Evolutionary conservation across 1,140 invertebrate genomes (phyloP), one percentile per base, ranked within the genome.

Genomic region (Pomacea maculata): DNA sequence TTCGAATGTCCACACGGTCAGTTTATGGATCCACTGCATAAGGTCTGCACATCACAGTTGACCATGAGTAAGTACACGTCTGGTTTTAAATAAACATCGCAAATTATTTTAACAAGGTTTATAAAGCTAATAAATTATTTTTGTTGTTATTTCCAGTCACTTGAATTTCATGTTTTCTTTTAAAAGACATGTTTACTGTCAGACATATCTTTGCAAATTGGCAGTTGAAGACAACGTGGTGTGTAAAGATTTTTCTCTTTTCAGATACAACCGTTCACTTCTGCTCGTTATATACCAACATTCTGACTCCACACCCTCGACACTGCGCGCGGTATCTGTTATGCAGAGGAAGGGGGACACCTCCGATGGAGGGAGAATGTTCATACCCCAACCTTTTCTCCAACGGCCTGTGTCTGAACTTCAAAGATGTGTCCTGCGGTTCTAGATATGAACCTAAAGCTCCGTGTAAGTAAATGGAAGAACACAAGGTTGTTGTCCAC

Each of bases 321-420:
- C 45, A 73, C 75, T 83, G 79, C 61, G 79, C 64, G 7, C 75
- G 73, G 15, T 80, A 78, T 68, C 77, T 83, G 19, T 12, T 65
- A 25, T 83, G 82, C 52, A 57, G 45, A 25, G 54, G 29, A 12
- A 65, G 10, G 14, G 75, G 75, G n/a, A 72, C 65, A 5, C 55
- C 61, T 11, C 68, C 70, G 4, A 25, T 70, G 15, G 61, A 72
- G 54, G 71, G 84, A 14, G 88, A 89, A 71, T 89, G 88, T 80
- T 83, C 86, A 1, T 89, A 88, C 73, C 88, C 88, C 1, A 84
- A 86, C 68, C 79, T 86, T 63, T 88, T 89, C 75, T 67, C 78
- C 21, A 68, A 67, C 5, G 71, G 82, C 1, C 79, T 83, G 0
- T 89, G 88, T 80, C 63, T 82, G 15, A 84, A 85, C 71, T 89